Base-by-base conservation (phyloP, 2,888 invertebrate species). In the Apodemia zela region DNA sequence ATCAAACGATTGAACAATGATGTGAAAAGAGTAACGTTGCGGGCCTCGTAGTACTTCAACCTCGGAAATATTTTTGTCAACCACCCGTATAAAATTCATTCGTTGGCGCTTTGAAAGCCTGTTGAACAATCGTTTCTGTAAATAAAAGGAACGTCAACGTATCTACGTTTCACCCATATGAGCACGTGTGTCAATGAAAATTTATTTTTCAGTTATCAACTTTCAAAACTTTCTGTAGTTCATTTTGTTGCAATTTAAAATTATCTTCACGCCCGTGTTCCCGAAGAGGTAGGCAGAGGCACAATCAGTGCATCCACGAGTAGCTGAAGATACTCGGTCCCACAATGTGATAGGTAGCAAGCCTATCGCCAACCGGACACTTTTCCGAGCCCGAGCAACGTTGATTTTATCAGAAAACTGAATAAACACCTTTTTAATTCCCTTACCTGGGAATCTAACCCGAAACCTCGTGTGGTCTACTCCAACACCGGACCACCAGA, bases 141-240 rank as follows among this genome's bases (percentile, higher is more conserved):
- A 63, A 66, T 66, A 63, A 64, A 63, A 47, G 42, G 60, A 67
- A 63, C 62, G 54, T 42, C 58, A 35, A 51, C 65, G 54, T 67
- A 68, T 69, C 64, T 66, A 63, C 63, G 42, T 54, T 64, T 65
- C 66, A 65, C 62, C 64, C 65, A 58, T 60, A 64, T 64, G 66
- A 66, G 59, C 65, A 66, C 61, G 66, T 60, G 38, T 21, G 25
- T 29, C 54, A 25, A 15, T 25, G 54, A 54, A 54, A 29, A 25
- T 54, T 25, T 25, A 21, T 29, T 29, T 15, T 25, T 15, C 15
- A 54, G 11, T 29, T 25, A 54, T 25, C 29, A 54, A 54, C 54
- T 54, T 21, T 3, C 21, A 54, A 54, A 54, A 25, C 13, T n/a
- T 25, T 54, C 11, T 5, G 29, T 29, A 15, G 54, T 25, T 54